Percentiles rank a stretch among this genome's conserved stretches.
Conservation (phyloP, 2,888 invertebrate species). For the Trichopria drosophilae region DNA sequence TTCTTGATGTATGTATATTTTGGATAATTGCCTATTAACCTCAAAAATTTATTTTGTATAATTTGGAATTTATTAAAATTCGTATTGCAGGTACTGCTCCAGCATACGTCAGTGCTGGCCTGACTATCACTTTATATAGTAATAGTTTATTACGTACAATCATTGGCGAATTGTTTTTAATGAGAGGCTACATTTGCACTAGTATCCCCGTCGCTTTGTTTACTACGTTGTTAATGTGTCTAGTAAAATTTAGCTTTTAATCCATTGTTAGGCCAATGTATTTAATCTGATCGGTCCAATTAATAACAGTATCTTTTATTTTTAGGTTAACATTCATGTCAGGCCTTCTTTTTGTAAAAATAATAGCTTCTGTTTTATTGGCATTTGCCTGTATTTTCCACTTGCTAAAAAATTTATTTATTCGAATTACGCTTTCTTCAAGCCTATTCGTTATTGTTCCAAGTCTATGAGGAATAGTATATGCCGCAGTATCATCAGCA, state of each 20-base stretch:
- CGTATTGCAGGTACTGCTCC: slow-evolving; percentile 11
- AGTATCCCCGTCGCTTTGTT: slow-evolving; percentile 23
- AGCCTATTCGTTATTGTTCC: slow-evolving; percentile 7
- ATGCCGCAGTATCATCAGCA: slow-evolving; percentile 37
- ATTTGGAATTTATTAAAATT: slow-evolving; percentile 20
- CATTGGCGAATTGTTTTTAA: slow-evolving; percentile 11
- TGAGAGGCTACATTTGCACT: slow-evolving; percentile 20
- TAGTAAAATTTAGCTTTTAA: slow-evolving; percentile 15
- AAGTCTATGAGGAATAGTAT: slow-evolving; percentile 20
- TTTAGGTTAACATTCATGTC: not conserved
- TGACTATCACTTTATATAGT: slow-evolving; percentile 33
- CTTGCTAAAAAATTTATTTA: slow-evolving; percentile 23
- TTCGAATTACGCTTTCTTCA: slow-evolving; percentile 20
- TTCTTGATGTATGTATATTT: no score
- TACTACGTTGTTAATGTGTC: slow-evolving; percentile 7
- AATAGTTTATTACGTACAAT: slow-evolving; percentile 26
- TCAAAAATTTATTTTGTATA: slow-evolving; percentile 16
- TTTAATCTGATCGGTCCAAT: slow-evolving; percentile 13
- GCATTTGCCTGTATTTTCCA: slow-evolving; percentile 32
- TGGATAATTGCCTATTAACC: no score
- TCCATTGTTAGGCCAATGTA: slow-evolving; percentile 33
- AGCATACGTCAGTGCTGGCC: slow-evolving; percentile 33
- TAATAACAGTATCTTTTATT: slow-evolving; percentile 18
- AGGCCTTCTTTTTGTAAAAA: slow-evolving; percentile 15
- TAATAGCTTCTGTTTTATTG: slow-evolving; percentile 26